phyloP scores from a whole-genome alignment of 2,888 invertebrate species.

The Ophion ellenae region DNA sequence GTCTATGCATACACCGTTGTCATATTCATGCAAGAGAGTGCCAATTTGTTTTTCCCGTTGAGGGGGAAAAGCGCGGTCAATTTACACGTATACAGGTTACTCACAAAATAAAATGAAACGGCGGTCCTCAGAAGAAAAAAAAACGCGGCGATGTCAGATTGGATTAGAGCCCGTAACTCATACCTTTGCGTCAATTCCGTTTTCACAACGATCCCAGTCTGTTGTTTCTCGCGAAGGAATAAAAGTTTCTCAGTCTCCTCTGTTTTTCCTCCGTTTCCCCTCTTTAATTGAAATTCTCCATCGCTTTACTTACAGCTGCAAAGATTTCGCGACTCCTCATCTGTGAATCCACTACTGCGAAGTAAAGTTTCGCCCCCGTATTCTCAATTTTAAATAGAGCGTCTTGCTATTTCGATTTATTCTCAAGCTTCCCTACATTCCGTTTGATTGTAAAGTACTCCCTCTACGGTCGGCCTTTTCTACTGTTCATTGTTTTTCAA shows the following conservation, averaged over 20 bases:
- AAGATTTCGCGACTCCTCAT: conserved; percentile 6
- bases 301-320: conserved; percentile 5
- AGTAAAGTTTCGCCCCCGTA: not conserved
- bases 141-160: not conserved
- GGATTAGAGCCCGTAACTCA: conserved; percentile 19
- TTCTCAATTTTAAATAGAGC: conserved; percentile 24
- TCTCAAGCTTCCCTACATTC: conserved; percentile 3
- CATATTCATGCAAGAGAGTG: not conserved
- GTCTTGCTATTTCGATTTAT: conserved; percentile 22
- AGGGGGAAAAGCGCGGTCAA: not conserved
- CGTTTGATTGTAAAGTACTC: conserved; percentile 2
- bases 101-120: conserved; percentile 17
- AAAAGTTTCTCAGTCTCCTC: too few species aligned
- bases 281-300: conserved; percentile 1
- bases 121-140: not conserved
- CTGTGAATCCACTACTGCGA: not conserved
- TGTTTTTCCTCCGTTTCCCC: conserved; percentile 1
- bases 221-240: not conserved
- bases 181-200: conserved; percentile 5
- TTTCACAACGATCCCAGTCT: not conserved
- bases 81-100: not conserved
- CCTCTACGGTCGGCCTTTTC: conserved; percentile 5
- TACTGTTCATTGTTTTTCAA: conserved; percentile 45
- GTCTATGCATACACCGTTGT: not conserved
- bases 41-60: conserved; percentile 14